Percentiles rank a stretch among this genome's conserved stretches.
These are phyloP conservation scores for Bellardia pandia DNA, from an alignment of 2,888 invertebrate species.

Conservation along the genomic window DNA sequence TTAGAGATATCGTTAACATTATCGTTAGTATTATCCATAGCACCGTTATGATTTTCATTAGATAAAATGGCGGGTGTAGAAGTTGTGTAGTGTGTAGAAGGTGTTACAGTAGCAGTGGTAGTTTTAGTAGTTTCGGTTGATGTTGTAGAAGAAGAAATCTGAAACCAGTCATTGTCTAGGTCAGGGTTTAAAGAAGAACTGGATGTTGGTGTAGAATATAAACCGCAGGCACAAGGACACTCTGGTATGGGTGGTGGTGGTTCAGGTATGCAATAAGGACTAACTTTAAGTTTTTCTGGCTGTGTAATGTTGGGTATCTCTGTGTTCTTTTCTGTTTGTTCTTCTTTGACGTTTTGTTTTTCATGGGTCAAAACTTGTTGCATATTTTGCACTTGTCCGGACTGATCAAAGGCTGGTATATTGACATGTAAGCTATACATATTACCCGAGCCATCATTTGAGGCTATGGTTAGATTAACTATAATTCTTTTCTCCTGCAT, in stretches of 20 bases:
- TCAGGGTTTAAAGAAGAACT: conserved; percentile 71
- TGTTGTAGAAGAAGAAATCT: conserved; percentile 61
- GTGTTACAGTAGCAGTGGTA: conserved; percentile 48
- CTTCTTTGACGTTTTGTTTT: not conserved
- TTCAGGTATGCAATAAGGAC: conserved; percentile 80
- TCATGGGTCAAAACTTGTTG: conserved; percentile 79
- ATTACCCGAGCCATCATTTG: conserved; percentile 86
- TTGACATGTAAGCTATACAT: conserved; percentile 92
- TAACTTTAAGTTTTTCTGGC: conserved; percentile 30
- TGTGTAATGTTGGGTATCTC: not conserved
- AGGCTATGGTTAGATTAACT: conserved; percentile 92
- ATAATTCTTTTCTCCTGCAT: conserved; percentile 86
- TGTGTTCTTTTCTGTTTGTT: conserved; percentile 42
- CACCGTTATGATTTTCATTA: conserved; percentile 31
- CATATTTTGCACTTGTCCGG: conserved; percentile 74
- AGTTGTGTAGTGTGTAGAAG: conserved; percentile 55
- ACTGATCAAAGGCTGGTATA: conserved; percentile 87
- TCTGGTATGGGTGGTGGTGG: conserved; percentile 83
- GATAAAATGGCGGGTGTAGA: conserved; percentile 52
- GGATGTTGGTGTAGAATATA: conserved; percentile 34
- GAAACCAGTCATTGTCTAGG: conserved; percentile 59
- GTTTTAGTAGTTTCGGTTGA: conserved; percentile 45
- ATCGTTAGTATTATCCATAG: not conserved
- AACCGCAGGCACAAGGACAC: conserved; percentile 81
- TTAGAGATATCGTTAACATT: conserved; percentile 22